Percentiles rank a stretch among this genome's conserved stretches.
Conservation (phyloP, 2,797 vertebrate species). For the Echeneis naucrates region DNA sequence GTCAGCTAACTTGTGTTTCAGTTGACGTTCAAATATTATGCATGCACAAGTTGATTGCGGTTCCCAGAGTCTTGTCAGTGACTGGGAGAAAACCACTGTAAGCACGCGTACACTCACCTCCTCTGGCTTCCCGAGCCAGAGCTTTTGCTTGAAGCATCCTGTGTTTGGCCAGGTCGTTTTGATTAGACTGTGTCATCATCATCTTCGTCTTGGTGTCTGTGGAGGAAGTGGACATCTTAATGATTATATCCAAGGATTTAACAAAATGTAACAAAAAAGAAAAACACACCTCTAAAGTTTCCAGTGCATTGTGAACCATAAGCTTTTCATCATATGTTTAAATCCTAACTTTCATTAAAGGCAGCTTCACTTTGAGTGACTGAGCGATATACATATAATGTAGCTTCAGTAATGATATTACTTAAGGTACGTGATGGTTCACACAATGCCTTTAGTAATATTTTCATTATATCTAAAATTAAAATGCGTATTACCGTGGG, state of each 20-base stretch:
- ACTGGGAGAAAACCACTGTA: neutral
- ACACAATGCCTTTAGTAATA: neutral
- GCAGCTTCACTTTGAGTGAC: neutral
- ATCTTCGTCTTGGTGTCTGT: constrained; percentile 34
- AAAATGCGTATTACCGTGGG: neutral
- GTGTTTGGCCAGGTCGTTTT: constrained; percentile 69
- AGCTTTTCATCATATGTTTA: neutral
- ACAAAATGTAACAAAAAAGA: neutral
- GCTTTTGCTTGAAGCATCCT: constrained; percentile 80
- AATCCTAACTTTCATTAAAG: neutral
- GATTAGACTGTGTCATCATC: constrained; percentile 77
- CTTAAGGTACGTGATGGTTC: neutral
- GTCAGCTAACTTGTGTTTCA: neutral
- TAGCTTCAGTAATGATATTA: no score
- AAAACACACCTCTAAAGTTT: neutral
- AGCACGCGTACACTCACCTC: constrained; percentile 74
- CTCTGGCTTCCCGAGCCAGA: constrained; percentile 78
- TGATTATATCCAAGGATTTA: neutral
- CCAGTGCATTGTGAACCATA: neutral
- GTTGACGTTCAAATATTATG: neutral
- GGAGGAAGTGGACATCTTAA: constrained; percentile 19
- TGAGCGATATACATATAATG: no score
- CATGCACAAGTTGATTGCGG: neutral
- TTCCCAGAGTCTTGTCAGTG: neutral
- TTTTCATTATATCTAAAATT: neutral